Conservation (phyloP, 2,888 invertebrate genomes). For the Drosophila austrosaltans region DNA sequence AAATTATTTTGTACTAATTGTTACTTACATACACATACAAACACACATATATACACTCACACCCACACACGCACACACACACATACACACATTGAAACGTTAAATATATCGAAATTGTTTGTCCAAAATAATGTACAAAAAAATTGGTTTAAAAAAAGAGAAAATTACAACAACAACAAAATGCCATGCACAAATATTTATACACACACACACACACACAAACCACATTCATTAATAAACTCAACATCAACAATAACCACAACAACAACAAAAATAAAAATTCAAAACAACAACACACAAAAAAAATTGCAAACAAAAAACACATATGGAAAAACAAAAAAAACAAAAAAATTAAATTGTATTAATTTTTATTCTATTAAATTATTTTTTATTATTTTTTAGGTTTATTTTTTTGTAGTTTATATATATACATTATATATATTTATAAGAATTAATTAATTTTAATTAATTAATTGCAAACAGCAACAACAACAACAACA, state of each 20-base stretch:
- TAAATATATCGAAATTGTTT: conserved; percentile 34
- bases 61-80: conserved; percentile 24
- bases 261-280: neutral
- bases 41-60: conserved; percentile 32
- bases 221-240: conserved; percentile 19
- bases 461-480: conserved; percentile 10
- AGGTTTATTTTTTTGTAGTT: conserved; percentile 67
- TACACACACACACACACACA: conserved; percentile 47
- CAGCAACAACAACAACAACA: conserved; percentile 34
- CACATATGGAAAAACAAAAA: neutral
- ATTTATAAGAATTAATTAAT: conserved; percentile 25
- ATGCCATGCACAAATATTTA: conserved; percentile 70
- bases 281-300: neutral
- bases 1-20: conserved; percentile 76
- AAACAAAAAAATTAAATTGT: conserved; percentile 66
- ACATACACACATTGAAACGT: conserved; percentile 30
- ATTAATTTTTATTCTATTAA: conserved; percentile 78
- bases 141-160: conserved; percentile 45
- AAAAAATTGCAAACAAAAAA: conserved; percentile 14
- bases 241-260: conserved; percentile 34
- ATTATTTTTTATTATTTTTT: conserved; percentile 74
- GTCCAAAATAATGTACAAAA: conserved; percentile 64
- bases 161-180: conserved; percentile 37
- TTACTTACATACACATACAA: conserved; percentile 64
- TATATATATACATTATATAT: conserved; percentile 40